Percentiles rank a stretch among this genome's conserved stretches.
Conservation (phyloP, 2,797 vertebrate genomes). For the Salarias fasciatus region DNA sequence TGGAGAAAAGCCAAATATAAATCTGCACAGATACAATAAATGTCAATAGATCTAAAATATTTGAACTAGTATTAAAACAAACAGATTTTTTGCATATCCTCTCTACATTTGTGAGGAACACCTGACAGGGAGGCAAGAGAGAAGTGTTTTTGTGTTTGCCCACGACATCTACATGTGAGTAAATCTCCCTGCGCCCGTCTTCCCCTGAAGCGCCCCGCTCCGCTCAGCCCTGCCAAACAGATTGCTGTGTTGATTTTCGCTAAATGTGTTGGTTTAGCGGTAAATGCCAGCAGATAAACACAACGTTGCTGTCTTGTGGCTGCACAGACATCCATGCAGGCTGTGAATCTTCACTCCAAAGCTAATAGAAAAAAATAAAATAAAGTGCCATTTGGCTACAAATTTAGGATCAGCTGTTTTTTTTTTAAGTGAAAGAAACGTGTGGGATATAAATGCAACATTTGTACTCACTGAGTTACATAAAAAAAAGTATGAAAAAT, state of each 20-base stretch:
- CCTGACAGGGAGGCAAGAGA: too few relatives aligned
- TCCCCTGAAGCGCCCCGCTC: constrained; percentile 48
- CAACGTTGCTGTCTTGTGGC: constrained; percentile 4
- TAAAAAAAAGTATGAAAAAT: constrained; percentile 13
- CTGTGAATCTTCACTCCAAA: neutral
- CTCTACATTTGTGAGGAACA: too few relatives aligned
- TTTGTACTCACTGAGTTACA: constrained; percentile 1
- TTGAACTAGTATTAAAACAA: too few relatives aligned
- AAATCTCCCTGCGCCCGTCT: constrained; percentile 18
- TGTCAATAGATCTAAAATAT: neutral
- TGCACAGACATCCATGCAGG: constrained; percentile 7
- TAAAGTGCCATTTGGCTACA: neutral
- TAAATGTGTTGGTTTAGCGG: constrained; percentile 59
- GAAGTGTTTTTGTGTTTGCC: neutral
- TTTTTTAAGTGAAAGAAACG: neutral
- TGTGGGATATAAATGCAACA: neutral
- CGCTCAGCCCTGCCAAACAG: constrained; percentile 46
- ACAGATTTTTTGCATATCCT: too few relatives aligned
- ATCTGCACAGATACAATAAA: neutral
- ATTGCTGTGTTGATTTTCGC: constrained; percentile 62
- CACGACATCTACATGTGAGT: constrained; percentile 25
- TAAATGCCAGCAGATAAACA: constrained; percentile 35
- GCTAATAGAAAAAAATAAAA: neutral
- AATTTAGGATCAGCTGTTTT: neutral
- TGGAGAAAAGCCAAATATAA: too few relatives aligned